phyloP scores from a whole-genome alignment of 2,797 vertebrate species.

The Chelidonichthys spinosus region DNA sequence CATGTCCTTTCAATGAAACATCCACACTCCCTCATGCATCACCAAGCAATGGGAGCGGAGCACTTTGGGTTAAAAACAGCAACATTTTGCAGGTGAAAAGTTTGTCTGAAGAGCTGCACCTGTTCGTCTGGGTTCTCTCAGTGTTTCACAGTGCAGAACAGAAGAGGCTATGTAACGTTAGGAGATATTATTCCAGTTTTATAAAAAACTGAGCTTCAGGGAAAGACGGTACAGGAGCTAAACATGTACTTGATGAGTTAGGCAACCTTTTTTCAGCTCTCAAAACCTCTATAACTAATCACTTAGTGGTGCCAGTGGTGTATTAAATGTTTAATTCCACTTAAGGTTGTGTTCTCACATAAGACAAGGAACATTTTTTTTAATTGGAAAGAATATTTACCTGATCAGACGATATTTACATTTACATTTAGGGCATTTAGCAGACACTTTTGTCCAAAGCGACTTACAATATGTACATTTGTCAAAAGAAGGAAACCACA shows the following conservation, averaged over 20 bases:
- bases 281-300: background rate
- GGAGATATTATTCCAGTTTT: constrained; percentile 6
- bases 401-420: too few relatives aligned
- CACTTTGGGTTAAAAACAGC: constrained; percentile 18
- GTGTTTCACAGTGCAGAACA: background rate
- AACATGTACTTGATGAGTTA: background rate
- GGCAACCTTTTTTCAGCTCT: background rate
- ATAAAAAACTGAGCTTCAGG: constrained; percentile 14
- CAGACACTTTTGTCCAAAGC: too few relatives aligned
- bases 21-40: background rate
- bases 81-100: constrained; percentile 11
- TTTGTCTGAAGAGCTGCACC: constrained; percentile 15
- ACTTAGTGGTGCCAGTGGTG: background rate
- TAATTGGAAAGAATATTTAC: too few relatives aligned
- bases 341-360: background rate
- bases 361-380: too few relatives aligned
- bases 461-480: too few relatives aligned
- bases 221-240: background rate
- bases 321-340: background rate
- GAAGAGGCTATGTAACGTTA: background rate
- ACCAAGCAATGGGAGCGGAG: background rate
- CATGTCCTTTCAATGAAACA: constrained; percentile 7
- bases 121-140: background rate
- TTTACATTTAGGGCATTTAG: too few relatives aligned
- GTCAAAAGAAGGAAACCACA: too few relatives aligned